Base-by-base conservation (phyloP, 1,140 invertebrate species). In the Medauroidea extradentata region DNA sequence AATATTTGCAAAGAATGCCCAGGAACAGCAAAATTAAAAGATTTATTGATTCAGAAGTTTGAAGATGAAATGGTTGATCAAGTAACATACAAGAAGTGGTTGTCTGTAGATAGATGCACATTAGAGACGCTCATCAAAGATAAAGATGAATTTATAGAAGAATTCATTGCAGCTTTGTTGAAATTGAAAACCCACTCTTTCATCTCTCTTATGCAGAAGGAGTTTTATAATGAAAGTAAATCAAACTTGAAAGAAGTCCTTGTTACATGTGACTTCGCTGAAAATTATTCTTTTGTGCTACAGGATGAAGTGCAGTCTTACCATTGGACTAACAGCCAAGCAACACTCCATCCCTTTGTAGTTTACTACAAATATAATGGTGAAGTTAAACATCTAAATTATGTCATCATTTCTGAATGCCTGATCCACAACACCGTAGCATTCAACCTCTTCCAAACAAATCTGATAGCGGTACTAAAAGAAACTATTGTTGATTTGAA, bases 221-320 rank as follows among this genome's bases (percentile, higher is more conserved):
- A 34, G 29, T 34, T 34, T 34, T 34, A 34, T 34, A 34, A 34
- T 34, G 29, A 34, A 34, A 34, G 5, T 11, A 34, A 34, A 34
- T 34, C 29, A 34, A 34, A 34, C 29, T 34, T 34, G 29, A 34
- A 34, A 34, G 18, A 54, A 44, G 27, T 42, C 16, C 5, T 57
- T 23, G 46, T 52, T 21, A 57, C 21, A 13, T 57, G 24, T 46
- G 62, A 67, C 38, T 65, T 65, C 62, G 59, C 63, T 23, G 65
- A 69, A 62, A 67, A 66, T 53, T 68, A 60, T 55, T 64, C 56
- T 34, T 63, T 67, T 50, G 55, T 67, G 18, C 51, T 64, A 38
- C 67, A 67, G 54, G 65, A 69, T 62, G 64, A 61, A 24, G 57
- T 61, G 41, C 67, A 69, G 55, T 53, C 63, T 21, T 62, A 57